These are phyloP conservation scores for Plestiodon gilberti DNA, from an alignment of 2,113 vertebrate genomes.

Conservation along the genomic window DNA sequence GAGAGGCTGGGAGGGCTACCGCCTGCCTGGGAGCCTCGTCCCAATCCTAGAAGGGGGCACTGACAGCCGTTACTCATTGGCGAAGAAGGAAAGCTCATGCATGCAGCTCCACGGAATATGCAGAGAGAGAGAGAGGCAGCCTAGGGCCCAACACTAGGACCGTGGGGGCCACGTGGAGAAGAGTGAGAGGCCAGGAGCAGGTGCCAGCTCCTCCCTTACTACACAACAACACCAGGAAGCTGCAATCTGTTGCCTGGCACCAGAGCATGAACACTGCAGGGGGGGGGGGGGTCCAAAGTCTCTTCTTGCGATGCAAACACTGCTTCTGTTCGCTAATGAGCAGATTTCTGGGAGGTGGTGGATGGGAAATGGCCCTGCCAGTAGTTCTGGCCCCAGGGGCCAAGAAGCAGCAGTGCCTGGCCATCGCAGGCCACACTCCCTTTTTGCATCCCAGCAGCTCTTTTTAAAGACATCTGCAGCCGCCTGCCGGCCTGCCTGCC, in stretches of 20 bases:
- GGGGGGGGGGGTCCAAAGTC: not conserved
- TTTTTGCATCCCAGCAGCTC: not conserved
- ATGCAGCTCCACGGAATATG: not conserved
- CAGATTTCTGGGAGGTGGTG: not conserved
- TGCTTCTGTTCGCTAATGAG: too few relatives aligned
- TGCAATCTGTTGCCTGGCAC: not conserved
- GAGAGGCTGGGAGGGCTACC: too few relatives aligned
- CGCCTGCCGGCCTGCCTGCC: too few relatives aligned
- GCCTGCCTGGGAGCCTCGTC: not conserved
- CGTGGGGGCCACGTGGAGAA: not conserved
- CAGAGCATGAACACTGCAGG: too few relatives aligned
- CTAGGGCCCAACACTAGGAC: not conserved
- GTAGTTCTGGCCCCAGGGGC: too few relatives aligned
- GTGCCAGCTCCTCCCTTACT: too few relatives aligned
- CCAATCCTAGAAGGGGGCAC: not conserved
- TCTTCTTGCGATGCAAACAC: not conserved
- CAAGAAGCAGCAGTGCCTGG: not conserved
- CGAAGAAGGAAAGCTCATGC: too few relatives aligned
- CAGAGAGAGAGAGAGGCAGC: too few relatives aligned
- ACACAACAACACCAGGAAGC: not conserved
- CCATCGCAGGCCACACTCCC: not conserved
- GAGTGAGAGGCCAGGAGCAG: not conserved
- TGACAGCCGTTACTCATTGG: not conserved
- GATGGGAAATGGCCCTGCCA: too few relatives aligned
- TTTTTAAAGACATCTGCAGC: constrained; percentile 15